Evolutionary conservation across 2,888 invertebrate species (phyloP).

Genomic region (Abrostola tripartita): DNA sequence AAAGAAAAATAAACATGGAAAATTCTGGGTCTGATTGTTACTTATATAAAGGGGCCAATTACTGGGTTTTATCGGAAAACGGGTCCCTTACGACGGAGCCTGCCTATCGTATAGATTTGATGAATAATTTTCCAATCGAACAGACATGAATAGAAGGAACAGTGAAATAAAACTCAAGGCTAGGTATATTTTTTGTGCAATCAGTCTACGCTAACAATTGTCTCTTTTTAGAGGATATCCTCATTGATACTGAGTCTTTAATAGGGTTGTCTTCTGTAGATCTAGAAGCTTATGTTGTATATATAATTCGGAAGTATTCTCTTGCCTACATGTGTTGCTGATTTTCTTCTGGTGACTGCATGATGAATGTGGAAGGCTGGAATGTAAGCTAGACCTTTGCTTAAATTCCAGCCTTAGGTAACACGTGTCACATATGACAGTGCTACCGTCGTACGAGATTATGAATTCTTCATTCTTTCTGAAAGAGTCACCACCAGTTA

Average conservation of each 20-base stretch:
- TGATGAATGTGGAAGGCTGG: too few species aligned
- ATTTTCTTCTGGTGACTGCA: too few species aligned
- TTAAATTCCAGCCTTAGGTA: too few species aligned
- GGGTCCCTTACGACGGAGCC: constrained; percentile 54
- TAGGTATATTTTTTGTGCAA: constrained; percentile 16
- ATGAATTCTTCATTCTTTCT: too few species aligned
- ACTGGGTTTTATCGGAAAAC: constrained; percentile 67
- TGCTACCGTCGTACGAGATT: too few species aligned
- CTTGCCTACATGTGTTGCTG: too few species aligned
- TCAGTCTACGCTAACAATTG: not conserved
- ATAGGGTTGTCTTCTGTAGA: not conserved
- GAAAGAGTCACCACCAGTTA: too few species aligned
- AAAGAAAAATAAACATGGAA: constrained; percentile 38
- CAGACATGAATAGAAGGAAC: constrained; percentile 58
- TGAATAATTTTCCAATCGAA: constrained; percentile 79
- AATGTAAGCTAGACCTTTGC: too few species aligned
- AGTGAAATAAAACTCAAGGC: constrained; percentile 54
- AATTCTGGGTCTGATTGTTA: constrained; percentile 35
- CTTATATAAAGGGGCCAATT: constrained; percentile 71
- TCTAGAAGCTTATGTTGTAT: too few species aligned
- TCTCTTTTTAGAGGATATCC: not conserved
- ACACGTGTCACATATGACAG: too few species aligned
- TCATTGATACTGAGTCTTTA: not conserved
- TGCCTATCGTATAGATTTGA: constrained; percentile 71
- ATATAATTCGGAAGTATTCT: too few species aligned